A percentile compares a stretch with the other conserved stretches of the same genome.
phyloP scores from a whole-genome alignment of 2,888 invertebrate species.

The Camponotus fellah region DNA sequence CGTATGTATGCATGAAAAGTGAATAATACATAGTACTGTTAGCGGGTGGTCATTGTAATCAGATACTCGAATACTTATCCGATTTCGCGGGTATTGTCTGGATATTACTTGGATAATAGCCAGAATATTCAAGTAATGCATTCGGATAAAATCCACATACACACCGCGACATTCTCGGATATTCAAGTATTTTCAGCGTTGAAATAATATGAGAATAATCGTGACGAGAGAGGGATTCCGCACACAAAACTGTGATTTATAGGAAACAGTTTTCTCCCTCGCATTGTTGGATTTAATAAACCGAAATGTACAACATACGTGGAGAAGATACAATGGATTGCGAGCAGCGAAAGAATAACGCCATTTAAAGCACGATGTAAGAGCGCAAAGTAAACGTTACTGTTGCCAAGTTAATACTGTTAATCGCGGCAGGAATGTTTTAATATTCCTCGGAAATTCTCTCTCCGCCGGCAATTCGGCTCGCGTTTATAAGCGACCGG shows the following conservation, averaged over 20 bases:
- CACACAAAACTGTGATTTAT: neutral
- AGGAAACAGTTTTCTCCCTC: constrained; percentile 6
- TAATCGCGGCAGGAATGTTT: constrained; percentile 40
- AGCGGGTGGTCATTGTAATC: neutral
- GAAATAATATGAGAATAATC: neutral
- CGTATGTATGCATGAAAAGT: neutral
- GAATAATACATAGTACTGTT: neutral
- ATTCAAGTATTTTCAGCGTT: neutral
- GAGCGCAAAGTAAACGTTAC: constrained; percentile 29
- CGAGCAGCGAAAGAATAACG: constrained; percentile 21
- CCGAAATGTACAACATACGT: neutral
- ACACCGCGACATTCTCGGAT: neutral
- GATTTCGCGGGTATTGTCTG: neutral
- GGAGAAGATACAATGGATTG: neutral
- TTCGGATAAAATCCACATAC: neutral
- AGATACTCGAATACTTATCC: neutral
- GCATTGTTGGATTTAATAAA: constrained; percentile 13
- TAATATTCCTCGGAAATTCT: constrained; percentile 22
- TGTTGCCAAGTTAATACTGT: constrained; percentile 21
- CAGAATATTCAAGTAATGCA: neutral
- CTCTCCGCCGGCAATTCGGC: constrained; percentile 18
- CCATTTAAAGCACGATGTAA: constrained; percentile 4
- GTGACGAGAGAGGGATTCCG: neutral
- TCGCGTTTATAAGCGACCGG: constrained; percentile 16
- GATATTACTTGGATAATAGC: neutral